These are phyloP conservation scores for Heliothis subflexa DNA, from an alignment of 1,140 invertebrate species.

Conservation along the genomic window DNA sequence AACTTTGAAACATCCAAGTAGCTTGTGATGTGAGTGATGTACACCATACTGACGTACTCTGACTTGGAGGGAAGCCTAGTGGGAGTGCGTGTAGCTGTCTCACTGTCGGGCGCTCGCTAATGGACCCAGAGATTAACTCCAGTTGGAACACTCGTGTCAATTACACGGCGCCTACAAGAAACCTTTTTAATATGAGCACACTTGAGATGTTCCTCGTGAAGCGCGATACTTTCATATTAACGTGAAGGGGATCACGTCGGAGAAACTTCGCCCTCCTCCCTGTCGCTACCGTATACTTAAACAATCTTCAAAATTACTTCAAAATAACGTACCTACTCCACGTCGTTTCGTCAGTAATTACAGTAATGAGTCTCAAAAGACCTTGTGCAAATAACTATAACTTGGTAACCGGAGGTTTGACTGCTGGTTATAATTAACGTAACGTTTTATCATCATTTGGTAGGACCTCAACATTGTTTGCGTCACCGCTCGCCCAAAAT, in stretches of 20 bases:
- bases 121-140: conserved; percentile 54
- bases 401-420: conserved; percentile 1
- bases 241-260: conserved; percentile 13
- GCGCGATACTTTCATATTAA: conserved; percentile 14
- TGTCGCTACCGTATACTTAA: not conserved
- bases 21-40: no score
- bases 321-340: not conserved
- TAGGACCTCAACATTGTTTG: conserved; percentile 15
- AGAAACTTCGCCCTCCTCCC: not conserved
- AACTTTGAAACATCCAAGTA: no score
- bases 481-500: conserved; percentile 2
- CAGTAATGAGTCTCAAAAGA: not conserved
- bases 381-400: not conserved
- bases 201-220: conserved; percentile 1
- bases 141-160: conserved; percentile 49
- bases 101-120: conserved; percentile 47
- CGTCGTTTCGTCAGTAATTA: not conserved
- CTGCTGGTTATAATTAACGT: conserved; percentile 5
- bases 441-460: conserved; percentile 7
- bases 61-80: no score
- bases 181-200: conserved; percentile 56
- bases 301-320: not conserved
- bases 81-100: no score
- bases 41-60: no score
- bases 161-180: conserved; percentile 36